Base-by-base conservation (phyloP, 2,888 invertebrate species). In the Trissolcus brochymenae region DNA sequence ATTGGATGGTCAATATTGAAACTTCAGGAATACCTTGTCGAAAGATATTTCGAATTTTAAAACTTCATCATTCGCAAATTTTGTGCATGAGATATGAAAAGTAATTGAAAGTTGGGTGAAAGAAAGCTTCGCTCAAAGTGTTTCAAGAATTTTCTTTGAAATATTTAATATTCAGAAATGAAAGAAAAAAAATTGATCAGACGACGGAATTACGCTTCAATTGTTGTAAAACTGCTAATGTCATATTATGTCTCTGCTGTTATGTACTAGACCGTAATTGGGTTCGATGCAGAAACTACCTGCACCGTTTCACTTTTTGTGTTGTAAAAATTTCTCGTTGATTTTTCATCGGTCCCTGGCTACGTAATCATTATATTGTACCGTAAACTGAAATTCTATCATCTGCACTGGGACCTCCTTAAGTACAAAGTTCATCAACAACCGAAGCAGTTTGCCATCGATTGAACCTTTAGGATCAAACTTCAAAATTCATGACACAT, bases 381-480 rank as follows among this genome's bases (percentile, higher is more conserved):
- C 21, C 41, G 54, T 54, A 11, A 67, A 67, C 41, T 16, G 67
- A 67, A 59, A 54, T 66, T 54, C 51, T 53, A 29, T 43, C 67
- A 21, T 53, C 56, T 29, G 50, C 25, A 9, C 59, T 35, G 25
- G 43, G 41, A 60, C 59, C 67, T 53, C 41, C 53, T 59, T 67
- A 67, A 67, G 67, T 60, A 51, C 49, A 60, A 67, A 67, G 67
- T 67, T 67, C 53, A 67, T 67, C 59, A 59, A 60, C 67, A 16
- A 11, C 53, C 19, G 35, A 60, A 54, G 67, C 56, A 67, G 50
- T 59, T 67, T 59, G 25, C 43, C 35, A 17, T 54, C 25, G 51
- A 41, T 50, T 53, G 21, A 53, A 67, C 67, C 59, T 53, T 60
- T 54, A 51, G 41, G 17, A 67, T 59, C 40, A 50, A 67, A 57